Evolutionary conservation across 2,888 invertebrate species (phyloP).

Genomic region (Noctua janthe): DNA sequence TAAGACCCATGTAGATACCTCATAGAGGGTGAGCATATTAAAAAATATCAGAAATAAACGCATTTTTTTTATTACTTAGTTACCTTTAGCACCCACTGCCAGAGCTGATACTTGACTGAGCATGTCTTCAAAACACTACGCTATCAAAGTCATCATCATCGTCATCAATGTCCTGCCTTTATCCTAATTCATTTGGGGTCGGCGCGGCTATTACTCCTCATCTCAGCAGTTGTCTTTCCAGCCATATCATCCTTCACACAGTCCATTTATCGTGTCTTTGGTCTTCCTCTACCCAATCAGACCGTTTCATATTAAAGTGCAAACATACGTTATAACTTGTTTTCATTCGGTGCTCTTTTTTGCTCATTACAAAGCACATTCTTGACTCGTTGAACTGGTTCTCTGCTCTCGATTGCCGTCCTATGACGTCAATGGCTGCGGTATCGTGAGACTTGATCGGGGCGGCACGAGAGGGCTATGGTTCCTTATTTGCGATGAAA

Average conservation of each 20-base stretch:
- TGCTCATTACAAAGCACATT: constrained; percentile 20
- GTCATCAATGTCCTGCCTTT: no score
- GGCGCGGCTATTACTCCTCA: no score
- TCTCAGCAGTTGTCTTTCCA: no score
- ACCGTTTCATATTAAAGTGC: constrained; percentile 2
- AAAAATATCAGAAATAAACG: background rate
- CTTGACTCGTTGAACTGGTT: constrained; percentile 34
- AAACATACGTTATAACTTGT: constrained; percentile 10
- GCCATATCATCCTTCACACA: no score
- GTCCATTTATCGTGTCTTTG: no score
- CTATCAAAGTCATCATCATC: no score
- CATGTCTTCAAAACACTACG: background rate
- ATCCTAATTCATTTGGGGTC: no score
- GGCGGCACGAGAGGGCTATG: constrained; percentile 8
- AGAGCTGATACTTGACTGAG: background rate
- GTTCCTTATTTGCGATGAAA: background rate
- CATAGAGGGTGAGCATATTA: background rate
- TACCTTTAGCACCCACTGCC: background rate
- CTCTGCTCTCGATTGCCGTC: constrained; percentile 12
- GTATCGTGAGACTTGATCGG: constrained; percentile 15
- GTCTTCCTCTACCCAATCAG: background rate
- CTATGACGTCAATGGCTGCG: constrained; percentile 46
- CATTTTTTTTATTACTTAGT: background rate
- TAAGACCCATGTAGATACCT: no score
- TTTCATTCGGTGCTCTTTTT: constrained; percentile 14